Base-by-base conservation (phyloP, 1,140 invertebrate genomes). In the Drosophila punjabiensis region DNA sequence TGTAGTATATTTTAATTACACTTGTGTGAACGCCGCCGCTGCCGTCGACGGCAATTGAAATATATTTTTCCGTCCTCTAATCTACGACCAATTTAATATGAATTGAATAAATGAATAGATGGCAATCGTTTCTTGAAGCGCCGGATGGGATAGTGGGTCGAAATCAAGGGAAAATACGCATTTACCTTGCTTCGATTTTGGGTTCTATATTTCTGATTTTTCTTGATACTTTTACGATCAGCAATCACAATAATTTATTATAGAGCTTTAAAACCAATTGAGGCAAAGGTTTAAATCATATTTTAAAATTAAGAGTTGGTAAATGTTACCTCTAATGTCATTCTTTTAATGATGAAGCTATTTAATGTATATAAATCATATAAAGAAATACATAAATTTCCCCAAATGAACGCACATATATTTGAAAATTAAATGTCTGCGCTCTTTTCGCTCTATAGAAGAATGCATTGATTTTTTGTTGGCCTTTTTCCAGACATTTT, bases 101-200 rank as follows among this genome's bases (percentile, higher is more conserved):
- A 84, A 84, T 81, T 81, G 71, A 85, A 77, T 81, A 84, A 81
- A 81, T 81, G 82, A 85, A 69, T 78, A 66, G 53, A 85, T 84
- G 69, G 66, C 65, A 79, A 83, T 80, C 76, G 55, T 35, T 52
- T 81, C 62, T 64, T 52, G 33, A 39, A 62, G 20, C 10, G 43
- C 30, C n/a, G 33, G 35, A 45, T 30, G 60, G 20, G 20, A 56
- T 37, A 33, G 33, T 39, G 20, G 20, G 16, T 33, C 7, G 41
- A 18, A 62, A 30, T 16, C 53, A 64, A 39, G 50, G 39, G 50
- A 56, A 67, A 32, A 13, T 32, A 24, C 24, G 30, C 28, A 58
- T 52, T 16, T 37, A 45, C 37, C 56, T 39, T 30, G 52, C 48
- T 48, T 79, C 41, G 28, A 66, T 55, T 59, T 60, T 30, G 33